Evolutionary conservation across 1,140 invertebrate species (phyloP).

Genomic region (Drosophila novamexicana): DNA sequence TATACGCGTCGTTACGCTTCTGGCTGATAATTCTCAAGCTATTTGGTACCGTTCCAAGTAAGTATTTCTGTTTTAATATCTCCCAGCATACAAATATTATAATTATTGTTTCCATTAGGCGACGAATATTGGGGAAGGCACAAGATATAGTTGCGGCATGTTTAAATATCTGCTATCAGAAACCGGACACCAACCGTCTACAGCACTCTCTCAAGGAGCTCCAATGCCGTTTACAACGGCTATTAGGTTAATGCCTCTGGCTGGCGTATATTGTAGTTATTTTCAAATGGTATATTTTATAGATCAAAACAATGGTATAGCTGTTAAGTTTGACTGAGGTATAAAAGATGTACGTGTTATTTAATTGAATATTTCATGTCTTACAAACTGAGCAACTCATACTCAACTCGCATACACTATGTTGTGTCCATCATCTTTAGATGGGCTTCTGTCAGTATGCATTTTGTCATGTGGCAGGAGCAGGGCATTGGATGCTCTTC

Average conservation of each 20-base stretch:
- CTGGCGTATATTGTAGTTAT: slow-evolving; percentile 19
- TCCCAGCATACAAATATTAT: slow-evolving; percentile 21
- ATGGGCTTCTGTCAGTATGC: slow-evolving; percentile 88
- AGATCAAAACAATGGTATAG: slow-evolving; percentile 40
- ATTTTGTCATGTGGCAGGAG: slow-evolving; percentile 90
- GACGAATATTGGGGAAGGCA: slow-evolving; percentile 87
- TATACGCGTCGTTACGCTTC: slow-evolving; percentile 87
- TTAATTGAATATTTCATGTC: slow-evolving; percentile 54
- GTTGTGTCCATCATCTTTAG: slow-evolving; percentile 72
- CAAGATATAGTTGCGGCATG: slow-evolving; percentile 89
- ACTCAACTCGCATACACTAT: slow-evolving; percentile 7
- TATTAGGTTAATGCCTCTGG: slow-evolving; percentile 40
- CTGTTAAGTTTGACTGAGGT: slow-evolving; percentile 78
- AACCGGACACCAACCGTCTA: slow-evolving; percentile 86
- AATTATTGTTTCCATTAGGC: slow-evolving; percentile 77
- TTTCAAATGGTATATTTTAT: slow-evolving; percentile 33
- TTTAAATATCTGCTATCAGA: slow-evolving; percentile 88
- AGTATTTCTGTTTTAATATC: slow-evolving; percentile 9
- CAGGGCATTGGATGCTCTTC: slow-evolving; percentile 92
- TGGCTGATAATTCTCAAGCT: slow-evolving; percentile 82
- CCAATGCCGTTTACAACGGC: slow-evolving; percentile 80
- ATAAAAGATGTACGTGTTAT: slow-evolving; percentile 65
- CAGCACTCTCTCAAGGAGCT: slow-evolving; percentile 80
- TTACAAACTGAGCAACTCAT: slow-evolving; percentile 43
- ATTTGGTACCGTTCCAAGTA: slow-evolving; percentile 73